A percentile compares a stretch with the other conserved stretches of the same genome.
These are phyloP conservation scores for Caenorhabditis angaria DNA, from an alignment of 2,888 invertebrate genomes.

Conservation along the genomic window DNA sequence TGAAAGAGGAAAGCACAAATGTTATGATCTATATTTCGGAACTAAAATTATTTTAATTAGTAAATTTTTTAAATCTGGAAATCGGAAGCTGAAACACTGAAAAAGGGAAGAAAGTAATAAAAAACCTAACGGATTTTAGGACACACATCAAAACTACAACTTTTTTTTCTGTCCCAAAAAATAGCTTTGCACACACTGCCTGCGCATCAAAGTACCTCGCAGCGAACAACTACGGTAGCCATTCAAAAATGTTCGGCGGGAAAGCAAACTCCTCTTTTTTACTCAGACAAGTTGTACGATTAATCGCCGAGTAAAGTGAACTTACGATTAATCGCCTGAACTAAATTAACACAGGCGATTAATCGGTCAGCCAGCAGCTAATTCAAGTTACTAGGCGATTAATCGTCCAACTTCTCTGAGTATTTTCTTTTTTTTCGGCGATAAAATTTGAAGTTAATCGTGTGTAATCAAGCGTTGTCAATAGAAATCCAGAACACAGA, in stretches of 20 bases:
- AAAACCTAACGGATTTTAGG: constrained; percentile 20
- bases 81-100: not conserved
- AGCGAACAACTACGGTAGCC: constrained; percentile 33
- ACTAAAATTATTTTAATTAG: not conserved
- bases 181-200: constrained; percentile 7
- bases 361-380: too few relatives aligned
- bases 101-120: constrained; percentile 14
- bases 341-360: too few relatives aligned
- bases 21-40: too few relatives aligned
- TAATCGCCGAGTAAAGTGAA: too few relatives aligned
- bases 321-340: too few relatives aligned
- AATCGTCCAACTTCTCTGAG: too few relatives aligned
- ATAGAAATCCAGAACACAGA: too few relatives aligned
- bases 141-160: constrained; percentile 21
- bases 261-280: constrained; percentile 5
- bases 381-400: not conserved
- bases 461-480: too few relatives aligned
- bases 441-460: too few relatives aligned
- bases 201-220: constrained; percentile 42
- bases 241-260: constrained; percentile 38
- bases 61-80: not conserved
- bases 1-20: not conserved
- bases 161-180: constrained; percentile 29
- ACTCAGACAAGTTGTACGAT: not conserved
- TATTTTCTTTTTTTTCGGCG: too few relatives aligned